A percentile compares a stretch with the other conserved stretches of the same genome.
Conservation (phyloP, 2,797 vertebrate genomes). For the Helostoma temminkii region DNA sequence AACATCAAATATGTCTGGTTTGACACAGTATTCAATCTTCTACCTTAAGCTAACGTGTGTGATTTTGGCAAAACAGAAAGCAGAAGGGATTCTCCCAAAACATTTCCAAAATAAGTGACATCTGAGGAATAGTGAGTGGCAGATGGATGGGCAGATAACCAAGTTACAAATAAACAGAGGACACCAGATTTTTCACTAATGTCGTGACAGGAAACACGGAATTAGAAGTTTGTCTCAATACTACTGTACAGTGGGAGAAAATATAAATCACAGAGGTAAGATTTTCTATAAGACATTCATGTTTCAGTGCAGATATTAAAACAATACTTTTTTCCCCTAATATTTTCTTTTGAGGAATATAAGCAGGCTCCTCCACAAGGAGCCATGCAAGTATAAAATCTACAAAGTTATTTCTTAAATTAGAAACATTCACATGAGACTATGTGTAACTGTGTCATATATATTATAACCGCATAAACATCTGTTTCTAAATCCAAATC, state of each 20-base stretch:
- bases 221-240: not conserved
- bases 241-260: not conserved
- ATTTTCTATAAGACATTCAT: no score
- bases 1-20: not conserved
- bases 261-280: not conserved
- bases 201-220: not conserved
- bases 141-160: conserved; percentile 2
- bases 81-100: not conserved
- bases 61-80: not conserved
- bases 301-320: no score
- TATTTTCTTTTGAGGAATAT: no score
- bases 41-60: not conserved
- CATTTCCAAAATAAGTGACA: not conserved
- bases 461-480: no score
- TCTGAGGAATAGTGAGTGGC: not conserved
- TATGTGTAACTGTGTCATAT: no score
- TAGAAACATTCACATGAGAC: no score
- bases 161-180: not conserved
- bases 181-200: not conserved
- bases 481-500: no score
- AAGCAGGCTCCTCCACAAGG: no score
- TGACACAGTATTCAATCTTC: not conserved
- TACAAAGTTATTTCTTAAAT: no score
- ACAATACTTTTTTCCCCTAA: no score
- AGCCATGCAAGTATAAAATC: not conserved